Conservation (phyloP, 2,113 vertebrate species). For the Bubalus kerabau region DNA sequence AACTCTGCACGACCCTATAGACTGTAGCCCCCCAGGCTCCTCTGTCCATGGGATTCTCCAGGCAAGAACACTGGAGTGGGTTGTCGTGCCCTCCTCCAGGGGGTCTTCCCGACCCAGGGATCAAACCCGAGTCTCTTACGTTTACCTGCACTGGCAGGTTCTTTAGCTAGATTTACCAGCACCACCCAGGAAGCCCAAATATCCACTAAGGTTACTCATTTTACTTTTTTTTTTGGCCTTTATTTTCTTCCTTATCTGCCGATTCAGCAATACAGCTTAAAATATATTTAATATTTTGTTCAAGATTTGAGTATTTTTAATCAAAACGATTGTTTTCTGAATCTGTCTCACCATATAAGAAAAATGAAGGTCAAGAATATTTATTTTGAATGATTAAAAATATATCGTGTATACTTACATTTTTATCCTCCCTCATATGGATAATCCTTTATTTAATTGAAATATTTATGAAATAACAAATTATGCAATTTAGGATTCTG, state of each 20-base stretch:
- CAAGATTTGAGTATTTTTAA: slow-evolving; percentile 29
- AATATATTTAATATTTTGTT: slow-evolving; percentile 18
- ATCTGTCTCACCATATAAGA: neutral
- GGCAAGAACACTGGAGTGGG: neutral
- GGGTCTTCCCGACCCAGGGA: neutral
- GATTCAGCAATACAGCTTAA: slow-evolving; percentile 10
- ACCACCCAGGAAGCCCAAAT: neutral
- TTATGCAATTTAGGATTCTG: neutral
- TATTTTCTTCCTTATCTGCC: neutral
- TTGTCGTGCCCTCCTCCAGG: neutral
- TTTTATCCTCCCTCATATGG: neutral
- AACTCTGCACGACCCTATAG: fast-evolving
- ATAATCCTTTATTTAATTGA: neutral
- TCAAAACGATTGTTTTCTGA: slow-evolving; percentile 17
- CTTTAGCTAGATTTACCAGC: neutral
- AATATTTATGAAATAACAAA: neutral
- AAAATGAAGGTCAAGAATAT: slow-evolving; percentile 26
- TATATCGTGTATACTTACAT: neutral
- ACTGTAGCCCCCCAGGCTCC: neutral
- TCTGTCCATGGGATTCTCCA: neutral
- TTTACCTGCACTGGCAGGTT: neutral
- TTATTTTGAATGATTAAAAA: slow-evolving; percentile 40
- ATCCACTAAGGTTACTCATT: neutral
- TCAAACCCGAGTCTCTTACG: fast-evolving
- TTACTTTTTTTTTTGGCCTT: neutral